Evolutionary conservation across 2,888 invertebrate genomes (phyloP).

Genomic region (Volucella inanis): DNA sequence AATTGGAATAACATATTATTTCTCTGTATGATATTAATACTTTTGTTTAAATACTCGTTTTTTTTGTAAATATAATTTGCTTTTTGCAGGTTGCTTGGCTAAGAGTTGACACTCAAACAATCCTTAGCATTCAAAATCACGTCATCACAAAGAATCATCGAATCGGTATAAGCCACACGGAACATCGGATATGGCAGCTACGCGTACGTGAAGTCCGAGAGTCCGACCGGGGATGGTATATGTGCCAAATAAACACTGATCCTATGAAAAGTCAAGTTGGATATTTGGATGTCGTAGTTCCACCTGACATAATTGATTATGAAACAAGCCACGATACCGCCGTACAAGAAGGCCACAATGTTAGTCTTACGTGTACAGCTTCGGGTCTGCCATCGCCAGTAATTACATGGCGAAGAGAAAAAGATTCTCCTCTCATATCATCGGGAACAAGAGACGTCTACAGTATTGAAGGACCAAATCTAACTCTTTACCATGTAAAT

Average conservation of each 20-base stretch:
- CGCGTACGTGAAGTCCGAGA: conserved; percentile 93
- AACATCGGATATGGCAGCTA: conserved; percentile 93
- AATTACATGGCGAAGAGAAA: conserved; percentile 94
- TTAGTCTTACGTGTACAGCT: conserved; percentile 93
- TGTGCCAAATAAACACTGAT: conserved; percentile 96
- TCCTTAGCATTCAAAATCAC: conserved; percentile 94
- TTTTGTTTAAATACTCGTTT: conserved; percentile 21
- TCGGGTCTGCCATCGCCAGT: conserved; percentile 93
- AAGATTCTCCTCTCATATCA: conserved; percentile 86
- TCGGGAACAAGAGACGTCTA: conserved; percentile 77
- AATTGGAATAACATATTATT: too few relatives aligned
- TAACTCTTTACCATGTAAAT: conserved; percentile 80
- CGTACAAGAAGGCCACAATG: conserved; percentile 93
- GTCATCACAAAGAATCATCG: conserved; percentile 95
- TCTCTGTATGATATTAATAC: too few relatives aligned
- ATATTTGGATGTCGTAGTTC: conserved; percentile 93
- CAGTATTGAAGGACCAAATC: conserved; percentile 80
- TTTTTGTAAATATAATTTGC: neutral
- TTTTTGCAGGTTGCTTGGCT: conserved; percentile 91
- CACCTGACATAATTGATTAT: conserved; percentile 93
- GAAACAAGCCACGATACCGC: conserved; percentile 94
- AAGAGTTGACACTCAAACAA: conserved; percentile 94
- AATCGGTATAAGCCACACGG: conserved; percentile 92
- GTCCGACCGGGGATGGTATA: conserved; percentile 93
- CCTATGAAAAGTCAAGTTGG: conserved; percentile 96